Base-by-base conservation (phyloP, 1,140 invertebrate species). In the Meteorus sp. region DNA sequence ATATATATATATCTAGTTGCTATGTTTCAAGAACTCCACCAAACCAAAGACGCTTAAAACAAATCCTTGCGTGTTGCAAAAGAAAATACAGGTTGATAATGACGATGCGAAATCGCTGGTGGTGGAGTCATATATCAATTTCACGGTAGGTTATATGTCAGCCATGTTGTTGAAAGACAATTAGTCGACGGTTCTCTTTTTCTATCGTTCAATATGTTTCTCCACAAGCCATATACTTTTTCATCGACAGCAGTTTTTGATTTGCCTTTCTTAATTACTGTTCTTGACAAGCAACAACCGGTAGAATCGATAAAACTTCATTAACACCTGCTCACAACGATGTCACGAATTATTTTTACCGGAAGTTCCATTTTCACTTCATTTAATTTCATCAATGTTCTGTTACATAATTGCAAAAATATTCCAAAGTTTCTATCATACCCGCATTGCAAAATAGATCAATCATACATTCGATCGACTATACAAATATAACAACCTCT, bases 61-160 rank as follows among this genome's bases (percentile, higher is more conserved):
- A 29, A 29, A 29, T 29, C 27, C 27, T 9, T 5, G 9, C n/a
- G 27, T 29, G 27, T 29, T 29, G 27, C 27, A 9, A 29, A 9
- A 29, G 9, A 29, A 43, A 37, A 66, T 62, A 68, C 62, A 62
- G 68, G 60, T 53, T 63, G 59, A 66, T 64, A 68, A 65, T 76
- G 75, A 78, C 69, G 65, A 45, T 61, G 73, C 75, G 63, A 59
- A 68, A 72, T 37, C 61, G 50, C 56, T 63, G 72, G 71, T 74
- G 73, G 75, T 72, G 69, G 66, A 72, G 71, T 75, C 73, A 77
- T 65, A 67, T 78, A 73, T 67, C 74, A 78, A 78, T 78, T 78
- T 77, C 76, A 77, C 69, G 76, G 70, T 74, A 67, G 65, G 69
- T 78, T 78, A 78, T n/a, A n/a, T 39, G 35, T 65, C 68, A 69